phyloP scores from a whole-genome alignment of 2,113 vertebrate species.

The Gambusia holbrooki region DNA sequence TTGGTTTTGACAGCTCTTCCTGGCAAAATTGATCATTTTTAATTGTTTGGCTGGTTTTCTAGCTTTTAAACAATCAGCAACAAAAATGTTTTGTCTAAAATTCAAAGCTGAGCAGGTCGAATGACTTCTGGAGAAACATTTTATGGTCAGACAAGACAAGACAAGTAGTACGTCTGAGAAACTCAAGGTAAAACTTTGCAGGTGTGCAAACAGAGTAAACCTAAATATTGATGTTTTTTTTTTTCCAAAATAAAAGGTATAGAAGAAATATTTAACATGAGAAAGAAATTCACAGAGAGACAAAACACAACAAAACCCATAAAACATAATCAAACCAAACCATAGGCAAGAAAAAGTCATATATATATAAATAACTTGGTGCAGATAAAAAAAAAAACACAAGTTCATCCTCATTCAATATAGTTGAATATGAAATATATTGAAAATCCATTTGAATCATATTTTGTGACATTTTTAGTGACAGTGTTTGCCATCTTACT shows the following conservation, averaged over 20 bases:
- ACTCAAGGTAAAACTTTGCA: background rate
- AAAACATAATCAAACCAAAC: background rate
- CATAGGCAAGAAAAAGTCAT: background rate
- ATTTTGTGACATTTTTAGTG: background rate
- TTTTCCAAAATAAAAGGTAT: too few relatives aligned
- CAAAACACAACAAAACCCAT: background rate
- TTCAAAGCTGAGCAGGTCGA: too few relatives aligned
- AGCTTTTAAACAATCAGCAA: background rate
- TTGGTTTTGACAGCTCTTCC: too few relatives aligned
- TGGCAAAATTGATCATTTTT: too few relatives aligned
- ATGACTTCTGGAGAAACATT: too few relatives aligned
- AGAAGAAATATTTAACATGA: too few relatives aligned
- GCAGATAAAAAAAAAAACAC: background rate
- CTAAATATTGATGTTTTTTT: too few relatives aligned
- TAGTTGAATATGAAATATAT: background rate
- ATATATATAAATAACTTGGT: background rate
- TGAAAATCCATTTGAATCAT: background rate
- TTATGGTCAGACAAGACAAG: too few relatives aligned
- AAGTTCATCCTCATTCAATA: background rate
- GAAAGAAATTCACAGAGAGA: too few relatives aligned
- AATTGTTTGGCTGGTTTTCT: too few relatives aligned
- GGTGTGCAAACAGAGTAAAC: background rate
- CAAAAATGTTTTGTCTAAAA: too few relatives aligned
- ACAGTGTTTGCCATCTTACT: background rate
- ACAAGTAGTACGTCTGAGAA: too few relatives aligned